Evolutionary conservation across 2,113 vertebrate species (phyloP).

Genomic region (Arizona elegans): DNA sequence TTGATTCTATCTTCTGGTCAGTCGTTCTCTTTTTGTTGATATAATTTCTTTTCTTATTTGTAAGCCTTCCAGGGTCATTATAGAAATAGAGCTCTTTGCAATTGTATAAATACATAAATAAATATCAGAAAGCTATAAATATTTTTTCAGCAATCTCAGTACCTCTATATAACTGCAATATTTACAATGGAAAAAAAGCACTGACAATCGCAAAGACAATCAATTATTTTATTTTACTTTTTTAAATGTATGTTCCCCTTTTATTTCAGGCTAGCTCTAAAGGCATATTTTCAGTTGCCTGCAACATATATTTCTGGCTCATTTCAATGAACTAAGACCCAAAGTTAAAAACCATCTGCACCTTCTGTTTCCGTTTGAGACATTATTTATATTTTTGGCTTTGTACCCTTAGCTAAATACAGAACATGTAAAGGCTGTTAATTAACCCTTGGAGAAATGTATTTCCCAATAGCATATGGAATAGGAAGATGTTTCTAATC

Average conservation of each 20-base stretch:
- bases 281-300: conserved; percentile 63
- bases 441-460: conserved; percentile 78
- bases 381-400: conserved; percentile 77
- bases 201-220: conserved; percentile 2
- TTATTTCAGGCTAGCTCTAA: conserved; percentile 49
- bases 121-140: neutral
- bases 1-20: neutral
- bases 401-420: conserved; percentile 71
- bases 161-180: neutral
- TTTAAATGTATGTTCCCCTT: conserved; percentile 28
- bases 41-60: neutral
- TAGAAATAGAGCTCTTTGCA: neutral
- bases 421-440: conserved; percentile 72
- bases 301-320: conserved; percentile 63
- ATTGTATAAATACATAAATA: neutral
- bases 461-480: conserved; percentile 69
- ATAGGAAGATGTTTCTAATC: conserved; percentile 71
- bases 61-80: neutral
- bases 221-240: conserved; percentile 31
- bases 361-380: conserved; percentile 69
- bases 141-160: neutral
- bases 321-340: conserved; percentile 62
- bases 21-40: neutral
- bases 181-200: neutral
- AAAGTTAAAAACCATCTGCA: conserved; percentile 76